Evolutionary conservation across 2,888 invertebrate species (phyloP), one percentile per base, ranked within the genome.

Genomic region (Agrotis exclamationis): DNA sequence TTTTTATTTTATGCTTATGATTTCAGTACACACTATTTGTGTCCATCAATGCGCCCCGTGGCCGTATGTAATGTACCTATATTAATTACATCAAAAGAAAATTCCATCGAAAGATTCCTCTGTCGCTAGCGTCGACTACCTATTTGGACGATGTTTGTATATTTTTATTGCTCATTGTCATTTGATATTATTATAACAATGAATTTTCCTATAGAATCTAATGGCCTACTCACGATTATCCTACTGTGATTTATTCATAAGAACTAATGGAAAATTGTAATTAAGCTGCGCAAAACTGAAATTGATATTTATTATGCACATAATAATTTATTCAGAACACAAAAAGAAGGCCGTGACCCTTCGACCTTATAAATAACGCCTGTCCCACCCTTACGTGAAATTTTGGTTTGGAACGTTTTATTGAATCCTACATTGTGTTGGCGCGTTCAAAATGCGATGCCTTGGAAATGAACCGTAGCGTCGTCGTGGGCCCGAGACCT

Each of bases 401-500:
- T 58, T 69, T 73, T 53, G 56, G 33, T 68, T 66, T 16, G 39
- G 47, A 63, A 47, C 63, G 64, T 70, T 64, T 54, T 69, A 84
- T 74, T 83, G 53, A 70, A 74, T 59, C n/a, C 56, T 56, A 78
- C 57, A 74, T 72, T 74, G 64, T 83, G 79, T 76, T 85, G 81
- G 72, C 78, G 75, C 82, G 68, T 74, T 75, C 68, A 80, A 80
- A 84, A 84, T 84, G 79, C 74, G 80, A 80, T 80, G 74, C 80
- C 82, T 85, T 80, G 81, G 72, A 82, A 79, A 79, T 82, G 73
- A 70, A 76, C 79, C 77, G 80, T 70, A 75, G 67, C 39, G 9
- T 39, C 39, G 39, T 72, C 72, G 74, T 79, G 82, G 76, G 74
- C 60, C 63, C 70, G 70, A 83, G 87, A 64, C 89, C 91, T 89